Conservation (phyloP, 2,888 invertebrate species). For the Rhamnusium bicolor region DNA sequence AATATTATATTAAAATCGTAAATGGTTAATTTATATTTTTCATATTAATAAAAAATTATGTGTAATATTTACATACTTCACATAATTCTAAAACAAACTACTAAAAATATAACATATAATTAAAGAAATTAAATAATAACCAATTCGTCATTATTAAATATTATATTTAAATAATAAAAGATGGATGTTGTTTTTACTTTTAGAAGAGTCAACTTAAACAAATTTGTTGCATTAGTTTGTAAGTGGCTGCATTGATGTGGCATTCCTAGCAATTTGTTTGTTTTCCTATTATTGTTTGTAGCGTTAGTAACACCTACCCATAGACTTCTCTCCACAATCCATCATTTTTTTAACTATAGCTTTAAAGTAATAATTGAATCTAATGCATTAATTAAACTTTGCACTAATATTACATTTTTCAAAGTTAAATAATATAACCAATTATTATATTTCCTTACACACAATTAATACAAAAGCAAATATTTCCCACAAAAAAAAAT, state of each 20-base stretch:
- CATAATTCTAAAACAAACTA: neutral
- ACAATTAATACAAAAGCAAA: too few species aligned
- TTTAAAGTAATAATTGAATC: neutral
- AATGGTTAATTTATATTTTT: too few species aligned
- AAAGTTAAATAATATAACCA: neutral
- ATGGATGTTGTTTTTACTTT: slow-evolving; percentile 22
- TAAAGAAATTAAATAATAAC: too few species aligned
- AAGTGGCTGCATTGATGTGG: slow-evolving; percentile 36
- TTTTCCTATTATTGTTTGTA: slow-evolving; percentile 25
- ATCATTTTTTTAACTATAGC: slow-evolving; percentile 9
- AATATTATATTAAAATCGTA: too few species aligned
- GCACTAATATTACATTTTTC: too few species aligned
- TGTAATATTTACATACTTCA: too few species aligned
- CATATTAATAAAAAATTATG: too few species aligned
- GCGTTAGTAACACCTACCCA: slow-evolving; percentile 16
- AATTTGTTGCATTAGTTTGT: slow-evolving; percentile 22
- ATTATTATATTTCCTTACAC: too few species aligned
- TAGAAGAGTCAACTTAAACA: neutral
- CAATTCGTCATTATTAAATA: too few species aligned
- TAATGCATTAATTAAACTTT: neutral
- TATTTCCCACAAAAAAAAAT: too few species aligned
- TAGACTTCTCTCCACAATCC: slow-evolving; percentile 16
- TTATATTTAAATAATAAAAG: too few species aligned
- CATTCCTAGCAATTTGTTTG: slow-evolving; percentile 28
- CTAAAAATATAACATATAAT: neutral